Base-by-base conservation (phyloP, 2,113 vertebrate genomes). In the Barnardius zonarius region DNA sequence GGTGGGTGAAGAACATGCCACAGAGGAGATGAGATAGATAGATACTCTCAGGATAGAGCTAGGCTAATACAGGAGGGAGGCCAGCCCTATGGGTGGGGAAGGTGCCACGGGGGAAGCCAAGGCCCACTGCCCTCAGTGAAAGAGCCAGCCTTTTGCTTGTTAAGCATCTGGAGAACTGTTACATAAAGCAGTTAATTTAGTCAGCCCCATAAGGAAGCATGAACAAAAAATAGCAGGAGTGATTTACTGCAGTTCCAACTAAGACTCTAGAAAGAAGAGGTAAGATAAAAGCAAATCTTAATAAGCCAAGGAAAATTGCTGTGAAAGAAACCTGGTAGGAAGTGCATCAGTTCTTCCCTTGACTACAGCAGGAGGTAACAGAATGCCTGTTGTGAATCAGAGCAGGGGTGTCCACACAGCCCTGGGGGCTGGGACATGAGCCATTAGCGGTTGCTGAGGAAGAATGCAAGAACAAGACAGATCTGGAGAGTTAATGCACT, bases 341-440 rank as follows among this genome's bases (percentile, higher is more conserved):
- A 51, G 14, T 43, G 31, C 30, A 83, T 23, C 44, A 46, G 31
- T 49, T 37, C 49, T 54, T 6, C 28, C 51, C 28, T 17, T 49
- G 17, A 17, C 25, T 18, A 5, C 7, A 35, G 41, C 19, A 46
- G 51, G 67, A 46, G 16, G 23, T 18, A 39, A 41, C 6, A 24
- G 12, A 52, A 30, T 1, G 4, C n/a, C 63, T 57, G 33, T 4
- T 22, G 5, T 5, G 11, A n/a, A 52, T 39, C 8, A 20, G 44
- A 49, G 6, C 31, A 46, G 59, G 33, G 35, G 27, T 22, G 17
- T 14, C 43, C 74, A 54, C 4, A 9, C 11, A 46, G 35, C 43
- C 46, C 24, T 2, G 0, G 2, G 1, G 23, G 35, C 13, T 0
- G 0, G 30, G 57, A 57, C 20, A 4, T 0, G 7, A 57, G 39